A percentile compares a stretch with the other conserved stretches of the same genome.
phyloP scores from a whole-genome alignment of 2,797 vertebrate species.

The Benthosema pterotum region DNA sequence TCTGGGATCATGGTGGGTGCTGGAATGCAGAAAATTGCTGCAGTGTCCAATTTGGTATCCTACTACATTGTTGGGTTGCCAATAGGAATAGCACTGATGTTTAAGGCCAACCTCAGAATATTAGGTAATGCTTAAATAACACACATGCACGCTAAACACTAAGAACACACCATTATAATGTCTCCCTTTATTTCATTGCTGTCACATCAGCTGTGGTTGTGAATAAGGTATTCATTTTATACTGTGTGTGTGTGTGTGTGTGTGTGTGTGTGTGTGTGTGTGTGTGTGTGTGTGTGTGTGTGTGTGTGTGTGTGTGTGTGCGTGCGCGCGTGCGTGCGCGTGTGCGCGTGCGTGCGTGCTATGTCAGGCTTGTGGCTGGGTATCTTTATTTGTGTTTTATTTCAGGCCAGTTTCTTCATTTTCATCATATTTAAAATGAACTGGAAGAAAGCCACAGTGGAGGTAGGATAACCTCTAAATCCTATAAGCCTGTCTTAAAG shows the following conservation, averaged over 20 bases:
- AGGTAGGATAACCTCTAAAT: conserved; percentile 75
- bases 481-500: too few species aligned
- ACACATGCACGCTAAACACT: too few species aligned
- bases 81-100: conserved; percentile 87
- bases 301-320: neutral
- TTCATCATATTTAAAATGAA: conserved; percentile 82
- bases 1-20: conserved; percentile 87
- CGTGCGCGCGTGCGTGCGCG: neutral
- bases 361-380: conserved; percentile 87
- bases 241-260: neutral
- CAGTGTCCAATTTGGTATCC: conserved; percentile 80
- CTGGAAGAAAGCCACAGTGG: conserved; percentile 85
- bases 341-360: neutral
- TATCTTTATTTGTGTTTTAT: conserved; percentile 71
- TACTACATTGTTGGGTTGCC: conserved; percentile 89
- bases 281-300: neutral
- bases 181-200: too few species aligned
- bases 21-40: conserved; percentile 91
- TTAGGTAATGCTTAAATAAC: conserved; percentile 76
- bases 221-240: too few species aligned
- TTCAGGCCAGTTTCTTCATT: conserved; percentile 80
- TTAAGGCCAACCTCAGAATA: conserved; percentile 80
- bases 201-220: too few species aligned
- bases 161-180: neutral
- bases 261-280: neutral